Percentiles rank a stretch among this genome's conserved stretches.
These are phyloP conservation scores for Acanthisitta chloris DNA, from an alignment of 2,113 vertebrate genomes.

Conservation along the genomic window DNA sequence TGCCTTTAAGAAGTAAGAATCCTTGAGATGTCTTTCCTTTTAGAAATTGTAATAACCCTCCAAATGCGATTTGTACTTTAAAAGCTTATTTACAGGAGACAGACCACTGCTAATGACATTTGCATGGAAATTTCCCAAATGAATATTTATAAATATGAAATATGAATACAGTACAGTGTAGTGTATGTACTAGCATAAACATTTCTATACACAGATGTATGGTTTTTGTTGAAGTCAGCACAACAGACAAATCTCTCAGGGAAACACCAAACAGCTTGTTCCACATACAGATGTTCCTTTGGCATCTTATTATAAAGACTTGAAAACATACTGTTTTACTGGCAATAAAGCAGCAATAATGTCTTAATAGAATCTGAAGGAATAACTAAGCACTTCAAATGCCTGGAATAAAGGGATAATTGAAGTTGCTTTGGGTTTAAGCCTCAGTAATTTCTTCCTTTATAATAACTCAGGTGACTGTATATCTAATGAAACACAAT, in stretches of 20 bases:
- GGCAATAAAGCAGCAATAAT: slow-evolving; percentile 57
- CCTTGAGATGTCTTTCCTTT: slow-evolving; percentile 22
- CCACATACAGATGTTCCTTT: slow-evolving; percentile 46
- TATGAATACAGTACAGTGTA: neutral
- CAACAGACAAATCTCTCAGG: slow-evolving; percentile 17
- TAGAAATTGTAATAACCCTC: neutral
- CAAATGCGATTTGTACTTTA: slow-evolving; percentile 25
- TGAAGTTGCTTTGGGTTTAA: slow-evolving; percentile 46
- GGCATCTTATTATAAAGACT: slow-evolving; percentile 50
- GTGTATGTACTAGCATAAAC: neutral
- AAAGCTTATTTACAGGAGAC: slow-evolving; percentile 44
- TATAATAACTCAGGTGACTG: slow-evolving; percentile 60
- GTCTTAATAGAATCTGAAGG: slow-evolving; percentile 53
- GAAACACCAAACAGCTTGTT: slow-evolving; percentile 34
- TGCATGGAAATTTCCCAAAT: slow-evolving; percentile 50
- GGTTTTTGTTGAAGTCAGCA: slow-evolving; percentile 39
- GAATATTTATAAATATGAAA: slow-evolving; percentile 38
- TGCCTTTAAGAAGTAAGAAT: neutral
- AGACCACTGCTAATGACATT: slow-evolving; percentile 26
- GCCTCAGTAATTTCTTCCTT: slow-evolving; percentile 22
- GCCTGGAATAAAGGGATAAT: slow-evolving; percentile 59
- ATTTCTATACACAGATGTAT: neutral
- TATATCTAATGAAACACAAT: slow-evolving; percentile 56
- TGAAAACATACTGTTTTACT: slow-evolving; percentile 60
- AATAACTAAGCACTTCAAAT: slow-evolving; percentile 51